Conservation (phyloP, 1,140 invertebrate species). For the Acromyrmex echinatior region DNA sequence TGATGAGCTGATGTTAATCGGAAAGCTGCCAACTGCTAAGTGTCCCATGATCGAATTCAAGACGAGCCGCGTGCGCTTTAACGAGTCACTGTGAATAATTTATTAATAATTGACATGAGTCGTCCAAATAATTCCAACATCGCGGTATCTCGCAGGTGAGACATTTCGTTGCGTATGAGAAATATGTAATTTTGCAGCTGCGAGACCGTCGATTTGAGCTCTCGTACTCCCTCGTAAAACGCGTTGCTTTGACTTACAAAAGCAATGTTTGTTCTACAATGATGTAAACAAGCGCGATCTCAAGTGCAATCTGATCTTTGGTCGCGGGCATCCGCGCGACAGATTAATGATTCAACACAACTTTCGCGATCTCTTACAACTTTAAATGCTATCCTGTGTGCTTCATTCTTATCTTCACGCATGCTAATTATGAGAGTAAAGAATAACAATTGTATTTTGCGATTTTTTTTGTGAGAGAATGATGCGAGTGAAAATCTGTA, state of each 20-base stretch:
- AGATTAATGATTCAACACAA: background rate
- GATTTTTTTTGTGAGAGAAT: background rate
- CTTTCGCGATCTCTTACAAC: background rate
- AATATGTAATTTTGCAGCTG: background rate
- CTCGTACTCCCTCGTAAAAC: background rate
- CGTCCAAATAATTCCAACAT: conserved; percentile 81
- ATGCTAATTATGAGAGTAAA: conserved; percentile 18
- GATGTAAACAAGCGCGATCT: background rate
- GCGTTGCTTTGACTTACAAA: background rate
- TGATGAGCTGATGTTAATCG: conserved; percentile 2
- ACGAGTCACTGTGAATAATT: conserved; percentile 80
- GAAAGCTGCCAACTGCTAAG: background rate
- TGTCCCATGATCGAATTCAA: background rate
- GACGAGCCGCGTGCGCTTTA: conserved; percentile 30
- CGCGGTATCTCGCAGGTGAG: conserved; percentile 86
- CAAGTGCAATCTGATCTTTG: background rate
- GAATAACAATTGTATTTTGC: background rate
- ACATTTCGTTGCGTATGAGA: conserved; percentile 63
- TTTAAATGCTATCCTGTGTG: background rate
- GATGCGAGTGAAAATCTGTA: background rate
- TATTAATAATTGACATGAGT: conserved; percentile 77
- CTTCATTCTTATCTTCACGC: too few species aligned
- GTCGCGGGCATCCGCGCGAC: background rate
- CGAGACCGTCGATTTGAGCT: background rate
- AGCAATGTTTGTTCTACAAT: background rate